These are phyloP conservation scores for Lethenteron reissneri DNA, from an alignment of 2,113 vertebrate species.

Conservation along the genomic window DNA sequence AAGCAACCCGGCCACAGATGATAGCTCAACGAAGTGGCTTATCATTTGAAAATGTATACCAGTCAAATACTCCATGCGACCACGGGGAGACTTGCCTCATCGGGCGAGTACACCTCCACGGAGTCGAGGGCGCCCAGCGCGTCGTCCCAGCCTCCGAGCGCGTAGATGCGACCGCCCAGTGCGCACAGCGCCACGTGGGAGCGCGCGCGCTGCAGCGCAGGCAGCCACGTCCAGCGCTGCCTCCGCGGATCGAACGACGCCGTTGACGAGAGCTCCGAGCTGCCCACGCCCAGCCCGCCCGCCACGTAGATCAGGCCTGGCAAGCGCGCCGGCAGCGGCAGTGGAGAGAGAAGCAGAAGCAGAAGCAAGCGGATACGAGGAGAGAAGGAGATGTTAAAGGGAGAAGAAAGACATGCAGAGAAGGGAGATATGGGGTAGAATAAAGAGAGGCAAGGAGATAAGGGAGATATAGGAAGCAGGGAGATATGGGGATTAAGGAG, in stretches of 20 bases:
- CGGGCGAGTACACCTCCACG: constrained; percentile 78
- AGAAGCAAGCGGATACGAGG: background rate
- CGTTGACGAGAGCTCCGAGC: constrained; percentile 56
- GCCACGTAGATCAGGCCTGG: constrained; percentile 76
- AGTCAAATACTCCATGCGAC: too few relatives aligned
- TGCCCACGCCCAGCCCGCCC: constrained; percentile 70
- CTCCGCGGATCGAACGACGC: constrained; percentile 71
- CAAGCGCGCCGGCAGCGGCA: background rate
- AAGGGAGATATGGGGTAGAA: background rate
- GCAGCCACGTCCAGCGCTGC: constrained; percentile 58
- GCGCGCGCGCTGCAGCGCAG: constrained; percentile 55
- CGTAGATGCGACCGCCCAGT: constrained; percentile 72
- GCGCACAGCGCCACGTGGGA: constrained; percentile 71
- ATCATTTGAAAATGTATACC: too few relatives aligned
- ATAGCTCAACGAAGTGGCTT: too few relatives aligned
- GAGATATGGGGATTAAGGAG: too few relatives aligned
- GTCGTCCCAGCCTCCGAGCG: constrained; percentile 81
- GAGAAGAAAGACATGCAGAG: background rate
- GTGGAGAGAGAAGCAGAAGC: too few relatives aligned
- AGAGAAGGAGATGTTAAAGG: background rate
- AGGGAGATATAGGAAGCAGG: background rate
- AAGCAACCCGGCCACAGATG: too few relatives aligned
- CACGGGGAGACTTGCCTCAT: constrained; percentile 37
- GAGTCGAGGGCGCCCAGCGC: constrained; percentile 57
- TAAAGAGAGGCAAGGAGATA: background rate